Evolutionary conservation across 2,888 invertebrate genomes (phyloP), one percentile per base, ranked within the genome.

Genomic region (Drymonia ruficornis): DNA sequence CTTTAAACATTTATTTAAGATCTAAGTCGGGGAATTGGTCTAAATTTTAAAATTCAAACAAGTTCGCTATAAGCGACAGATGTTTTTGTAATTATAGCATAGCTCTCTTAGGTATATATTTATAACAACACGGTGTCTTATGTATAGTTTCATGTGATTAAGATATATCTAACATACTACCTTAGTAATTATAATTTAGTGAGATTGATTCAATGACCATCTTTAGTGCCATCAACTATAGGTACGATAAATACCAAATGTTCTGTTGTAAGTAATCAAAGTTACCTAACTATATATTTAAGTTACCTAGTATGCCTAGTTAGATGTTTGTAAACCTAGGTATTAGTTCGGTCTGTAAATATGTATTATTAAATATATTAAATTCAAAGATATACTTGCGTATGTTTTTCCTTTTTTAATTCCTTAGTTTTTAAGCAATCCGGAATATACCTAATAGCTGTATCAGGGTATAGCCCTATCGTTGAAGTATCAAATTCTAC

Each of bases 181-280:
- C 23, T 23, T 23, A 23, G 23, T 50, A 43, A 50, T 36, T 36
- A 23, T 50, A 23, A 42, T 52, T 48, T 45, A 54, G 43, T 45
- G 53, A 59, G 48, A 55, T 57, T 67, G 67, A 63, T 52, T 67
- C 66, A 72, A 70, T 67, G 19, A 19, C 9, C 6, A 18, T 42
- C 4, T 8, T 43, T 19, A 74, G 78, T 78, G 76, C 76, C 76
- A 75, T 75, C 59, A 70, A 61, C 59, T 9, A 29, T 29, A 29
- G 43, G 43, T 43, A 43, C 43, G 63, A 55, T 67, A 63, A 61
- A 67, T 61, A 76, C 76, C 74, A 76, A 77, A 74, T 74, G 61
- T 74, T 62, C 68, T 63, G 59, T 74, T 63, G 67, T 65, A 52
- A 56, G 45, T 67, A 64, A 62, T 65, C 23, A 63, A 63, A 55